Conservation (phyloP, 1,140 invertebrate species). For the Meloidogyne floridensis region DNA sequence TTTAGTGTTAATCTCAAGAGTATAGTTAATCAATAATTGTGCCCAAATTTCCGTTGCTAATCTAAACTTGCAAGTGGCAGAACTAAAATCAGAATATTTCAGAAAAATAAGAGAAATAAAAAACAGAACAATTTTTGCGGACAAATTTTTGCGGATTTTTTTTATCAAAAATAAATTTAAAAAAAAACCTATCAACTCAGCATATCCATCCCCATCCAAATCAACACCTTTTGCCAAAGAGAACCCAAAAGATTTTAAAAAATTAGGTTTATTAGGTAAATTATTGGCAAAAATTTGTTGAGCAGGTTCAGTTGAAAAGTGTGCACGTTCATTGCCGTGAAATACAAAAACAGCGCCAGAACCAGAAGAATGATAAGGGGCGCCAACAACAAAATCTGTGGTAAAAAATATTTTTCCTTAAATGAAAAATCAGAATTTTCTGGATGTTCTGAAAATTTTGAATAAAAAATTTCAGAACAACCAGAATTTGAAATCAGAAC, state of each 20-base stretch:
- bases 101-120: no score
- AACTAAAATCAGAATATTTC: no score
- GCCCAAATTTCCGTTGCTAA: no score
- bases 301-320: conserved; percentile 46
- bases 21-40: no score
- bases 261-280: conserved; percentile 17
- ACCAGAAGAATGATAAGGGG: conserved; percentile 78
- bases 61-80: no score
- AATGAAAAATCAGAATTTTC: neutral
- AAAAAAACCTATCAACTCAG: conserved; percentile 75
- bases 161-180: neutral
- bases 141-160: neutral
- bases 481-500: no score
- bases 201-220: conserved; percentile 86
- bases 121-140: neutral
- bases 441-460: no score
- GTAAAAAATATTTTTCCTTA: neutral
- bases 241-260: conserved; percentile 77
- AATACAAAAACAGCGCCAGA: conserved; percentile 83
- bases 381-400: conserved; percentile 82
- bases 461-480: no score
- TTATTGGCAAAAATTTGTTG: conserved; percentile 47
- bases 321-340: conserved; percentile 72
- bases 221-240: conserved; percentile 84
- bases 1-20: no score